Percentiles rank a stretch among this genome's conserved stretches.
These are phyloP conservation scores for Hesperia comma DNA, from an alignment of 2,888 invertebrate species.

Conservation along the genomic window DNA sequence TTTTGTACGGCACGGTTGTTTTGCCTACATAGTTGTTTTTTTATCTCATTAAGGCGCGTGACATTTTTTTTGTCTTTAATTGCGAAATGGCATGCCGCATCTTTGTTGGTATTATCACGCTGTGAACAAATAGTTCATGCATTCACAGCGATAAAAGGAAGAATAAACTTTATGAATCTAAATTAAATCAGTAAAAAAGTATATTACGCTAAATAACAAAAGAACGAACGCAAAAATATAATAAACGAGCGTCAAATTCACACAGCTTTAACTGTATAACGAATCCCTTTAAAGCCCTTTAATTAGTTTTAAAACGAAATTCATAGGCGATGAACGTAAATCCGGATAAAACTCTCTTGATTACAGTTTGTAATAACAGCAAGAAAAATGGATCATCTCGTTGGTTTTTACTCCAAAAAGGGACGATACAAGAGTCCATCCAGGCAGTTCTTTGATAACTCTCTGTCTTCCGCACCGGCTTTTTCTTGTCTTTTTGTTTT, in stretches of 20 bases:
- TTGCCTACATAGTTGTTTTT: conserved; percentile 35
- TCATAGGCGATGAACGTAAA: conserved; percentile 27
- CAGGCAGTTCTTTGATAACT: no score
- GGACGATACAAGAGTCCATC: no score
- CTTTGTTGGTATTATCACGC: conserved; percentile 28
- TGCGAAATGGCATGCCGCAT: conserved; percentile 30
- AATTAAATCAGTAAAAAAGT: conserved; percentile 15
- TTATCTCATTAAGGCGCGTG: conserved; percentile 34
- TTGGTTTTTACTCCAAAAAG: not conserved
- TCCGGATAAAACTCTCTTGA: conserved; percentile 18
- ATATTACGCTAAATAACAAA: not conserved
- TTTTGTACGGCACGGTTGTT: conserved; percentile 33
- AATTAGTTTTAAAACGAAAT: conserved; percentile 31
- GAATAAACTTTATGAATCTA: conserved; percentile 14
- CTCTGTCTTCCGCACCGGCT: no score
- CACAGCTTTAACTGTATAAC: conserved; percentile 24
- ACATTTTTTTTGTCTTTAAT: conserved; percentile 34
- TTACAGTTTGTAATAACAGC: conserved; percentile 12
- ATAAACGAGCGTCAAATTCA: conserved; percentile 8
- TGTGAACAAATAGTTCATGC: conserved; percentile 25
- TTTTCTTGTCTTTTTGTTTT: no score
- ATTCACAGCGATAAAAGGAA: conserved; percentile 19
- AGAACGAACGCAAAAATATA: not conserved
- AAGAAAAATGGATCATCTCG: not conserved
- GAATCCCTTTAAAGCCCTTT: conserved; percentile 21